Evolutionary conservation across 92 coral and sea anemone species (phyloP).

Genomic region (Epizoanthus scotinus): DNA sequence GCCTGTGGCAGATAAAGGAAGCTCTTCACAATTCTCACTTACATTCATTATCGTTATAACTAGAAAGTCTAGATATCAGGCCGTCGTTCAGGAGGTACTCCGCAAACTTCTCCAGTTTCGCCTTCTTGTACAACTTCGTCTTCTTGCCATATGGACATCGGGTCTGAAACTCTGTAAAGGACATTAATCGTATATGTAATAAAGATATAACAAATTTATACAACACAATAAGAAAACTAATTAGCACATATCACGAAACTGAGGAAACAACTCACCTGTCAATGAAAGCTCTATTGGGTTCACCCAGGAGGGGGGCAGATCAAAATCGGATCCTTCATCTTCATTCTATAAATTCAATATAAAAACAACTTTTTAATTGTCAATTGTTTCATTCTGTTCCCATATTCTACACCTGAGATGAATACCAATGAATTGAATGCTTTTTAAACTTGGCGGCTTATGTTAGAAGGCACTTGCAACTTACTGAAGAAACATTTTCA

Average conservation of each 20-base stretch:
- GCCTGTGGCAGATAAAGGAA: not conserved
- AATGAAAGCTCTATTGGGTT: conserved; percentile 78
- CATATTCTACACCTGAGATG: too few species aligned
- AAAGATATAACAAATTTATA: not conserved
- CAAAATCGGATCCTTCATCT: conserved; percentile 86
- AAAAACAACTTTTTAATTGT: not conserved
- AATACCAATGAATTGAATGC: too few species aligned
- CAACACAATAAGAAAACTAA: not conserved
- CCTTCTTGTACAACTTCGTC: conserved; percentile 96
- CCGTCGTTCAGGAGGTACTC: conserved; percentile 97
- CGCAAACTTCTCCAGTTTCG: conserved; percentile 94
- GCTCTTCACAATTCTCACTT: conserved; percentile 25
- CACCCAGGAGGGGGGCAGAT: conserved; percentile 99
- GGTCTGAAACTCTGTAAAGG: conserved; percentile 82
- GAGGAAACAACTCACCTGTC: conserved; percentile 61
- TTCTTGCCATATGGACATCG: conserved; percentile 95
- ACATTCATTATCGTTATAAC: conserved; percentile 92
- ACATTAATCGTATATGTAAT: not conserved
- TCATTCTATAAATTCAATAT: conserved; percentile 61
- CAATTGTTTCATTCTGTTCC: too few species aligned
- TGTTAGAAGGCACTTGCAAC: too few species aligned
- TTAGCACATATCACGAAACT: not conserved
- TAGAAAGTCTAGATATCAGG: conserved; percentile 71
- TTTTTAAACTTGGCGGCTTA: too few species aligned
- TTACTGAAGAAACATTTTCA: not conserved